Percentiles rank a stretch among this genome's conserved stretches.
Conservation (phyloP, 2,888 invertebrate genomes). For the Eledona agricola region DNA sequence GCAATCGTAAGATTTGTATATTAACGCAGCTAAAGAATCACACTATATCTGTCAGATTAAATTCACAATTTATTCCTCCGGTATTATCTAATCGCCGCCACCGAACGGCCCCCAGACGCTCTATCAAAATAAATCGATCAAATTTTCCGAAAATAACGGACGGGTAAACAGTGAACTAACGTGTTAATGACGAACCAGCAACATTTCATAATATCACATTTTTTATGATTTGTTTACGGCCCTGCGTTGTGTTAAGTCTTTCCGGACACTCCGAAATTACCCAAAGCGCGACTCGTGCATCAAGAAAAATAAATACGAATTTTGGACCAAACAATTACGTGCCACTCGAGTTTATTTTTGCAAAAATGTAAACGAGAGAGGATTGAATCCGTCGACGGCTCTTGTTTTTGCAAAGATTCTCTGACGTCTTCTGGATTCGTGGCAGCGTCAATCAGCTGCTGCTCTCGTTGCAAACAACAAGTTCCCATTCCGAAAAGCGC, state of each 20-base stretch:
- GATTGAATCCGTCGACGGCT: conserved; percentile 33
- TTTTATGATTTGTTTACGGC: conserved; percentile 21
- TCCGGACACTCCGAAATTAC: no score
- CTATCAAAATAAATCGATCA: conserved; percentile 23
- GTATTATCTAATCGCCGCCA: conserved; percentile 7
- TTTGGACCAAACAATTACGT: conserved; percentile 8
- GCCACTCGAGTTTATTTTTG: conserved; percentile 9
- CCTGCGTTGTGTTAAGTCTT: conserved; percentile 11
- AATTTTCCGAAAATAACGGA: conserved; percentile 24
- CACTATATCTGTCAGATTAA: conserved; percentile 24
- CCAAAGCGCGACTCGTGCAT: not conserved
- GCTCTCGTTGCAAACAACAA: conserved; percentile 3
- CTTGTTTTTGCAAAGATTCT: conserved; percentile 38
- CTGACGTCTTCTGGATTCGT: conserved; percentile 24
- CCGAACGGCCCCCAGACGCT: conserved; percentile 2
- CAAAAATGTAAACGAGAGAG: conserved; percentile 20
- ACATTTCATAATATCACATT: conserved; percentile 17
- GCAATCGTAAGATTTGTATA: conserved; percentile 23
- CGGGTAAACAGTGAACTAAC: conserved; percentile 15
- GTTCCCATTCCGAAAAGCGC: conserved; percentile 6
- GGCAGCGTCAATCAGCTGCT: conserved; percentile 1
- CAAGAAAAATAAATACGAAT: conserved; percentile 5
- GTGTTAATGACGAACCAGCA: conserved; percentile 26
- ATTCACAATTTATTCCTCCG: conserved; percentile 16
- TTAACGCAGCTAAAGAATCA: conserved; percentile 23